Evolutionary conservation across 2,797 vertebrate species (phyloP).

Genomic region (Pangasius sanitwongsei): DNA sequence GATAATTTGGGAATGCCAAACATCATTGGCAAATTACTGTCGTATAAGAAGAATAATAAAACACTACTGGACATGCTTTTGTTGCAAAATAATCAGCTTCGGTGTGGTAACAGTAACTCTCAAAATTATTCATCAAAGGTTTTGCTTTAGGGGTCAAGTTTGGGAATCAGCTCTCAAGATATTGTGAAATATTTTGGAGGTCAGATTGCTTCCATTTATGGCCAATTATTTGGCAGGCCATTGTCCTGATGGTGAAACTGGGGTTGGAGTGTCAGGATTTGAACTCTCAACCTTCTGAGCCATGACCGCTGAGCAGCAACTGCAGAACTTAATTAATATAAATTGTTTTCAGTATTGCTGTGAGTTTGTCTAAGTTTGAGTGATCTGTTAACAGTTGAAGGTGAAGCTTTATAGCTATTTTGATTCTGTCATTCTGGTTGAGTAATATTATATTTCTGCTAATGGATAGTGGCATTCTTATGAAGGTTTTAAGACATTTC

Average conservation of each 20-base stretch:
- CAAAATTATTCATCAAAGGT: background rate
- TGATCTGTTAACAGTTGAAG: background rate
- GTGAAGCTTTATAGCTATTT: background rate
- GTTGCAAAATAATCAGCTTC: background rate
- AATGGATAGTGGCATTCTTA: conserved; percentile 2
- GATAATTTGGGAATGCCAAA: too few species aligned
- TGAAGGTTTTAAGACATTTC: background rate
- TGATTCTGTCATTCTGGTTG: background rate
- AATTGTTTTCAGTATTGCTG: background rate
- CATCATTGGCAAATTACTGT: background rate
- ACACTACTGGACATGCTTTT: background rate
- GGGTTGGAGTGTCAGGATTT: conserved; percentile 3
- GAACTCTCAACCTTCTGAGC: background rate
- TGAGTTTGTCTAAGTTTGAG: background rate
- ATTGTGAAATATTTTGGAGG: background rate
- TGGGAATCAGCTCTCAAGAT: background rate
- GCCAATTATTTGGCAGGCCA: background rate
- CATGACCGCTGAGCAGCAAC: background rate
- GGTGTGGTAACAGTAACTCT: background rate
- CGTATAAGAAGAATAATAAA: background rate
- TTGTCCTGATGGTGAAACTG: conserved; percentile 6
- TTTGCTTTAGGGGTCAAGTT: background rate
- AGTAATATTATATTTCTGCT: conserved; percentile 15
- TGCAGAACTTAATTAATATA: background rate
- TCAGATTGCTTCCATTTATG: conserved; percentile 2